Base-by-base conservation (phyloP, 2,797 vertebrate species). In the Botia almorhae region DNA sequence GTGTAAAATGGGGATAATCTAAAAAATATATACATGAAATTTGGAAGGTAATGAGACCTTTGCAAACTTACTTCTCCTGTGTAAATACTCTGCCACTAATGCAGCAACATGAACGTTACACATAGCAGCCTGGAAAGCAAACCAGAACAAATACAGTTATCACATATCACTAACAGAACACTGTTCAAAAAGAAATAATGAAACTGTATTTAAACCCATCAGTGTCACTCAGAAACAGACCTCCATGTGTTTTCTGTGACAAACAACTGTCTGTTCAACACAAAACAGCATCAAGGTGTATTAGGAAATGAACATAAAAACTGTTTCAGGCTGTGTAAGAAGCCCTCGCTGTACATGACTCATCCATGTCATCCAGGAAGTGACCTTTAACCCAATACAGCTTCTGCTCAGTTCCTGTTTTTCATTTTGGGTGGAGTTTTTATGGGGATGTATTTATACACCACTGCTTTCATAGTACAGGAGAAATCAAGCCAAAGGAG, bases 71-170 rank as follows among this genome's bases (percentile, higher is more conserved):
- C 98, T 98, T 94, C 97, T 99, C 82, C 96, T 93, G 92, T 97
- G 90, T 75, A 99, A 93, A 89, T 98, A 99, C 87, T 99, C 97
- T 1, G 97, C 97, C 75, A 99, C 95, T 0, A 99, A 91, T 0
- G 97, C 97, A 58, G 97, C 96, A 33, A 98, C 94, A 0, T 99
- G 98, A 78, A 99, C 91, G 0, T 96, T 96, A 84, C 97, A 99
- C 98, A 99, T 99, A 33, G 97, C 97, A 69, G 96, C 97, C 98
- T 99, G 91, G 19, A 87, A 81, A 88, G 8, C 1, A 56, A 23
- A 74, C 5, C 50, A 21, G 76, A 55, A 0, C 23, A 56, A 76
- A 68, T 48, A 21, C 58, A 7, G 14, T 14, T 63, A 26, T 26
- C 23, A 26, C 46, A 63, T 11, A 58, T 11, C 1, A 23, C 14